A percentile compares a stretch with the other conserved stretches of the same genome.
These are phyloP conservation scores for Lepidurus arcticus DNA, from an alignment of 1,140 invertebrate genomes.

Conservation along the genomic window DNA sequence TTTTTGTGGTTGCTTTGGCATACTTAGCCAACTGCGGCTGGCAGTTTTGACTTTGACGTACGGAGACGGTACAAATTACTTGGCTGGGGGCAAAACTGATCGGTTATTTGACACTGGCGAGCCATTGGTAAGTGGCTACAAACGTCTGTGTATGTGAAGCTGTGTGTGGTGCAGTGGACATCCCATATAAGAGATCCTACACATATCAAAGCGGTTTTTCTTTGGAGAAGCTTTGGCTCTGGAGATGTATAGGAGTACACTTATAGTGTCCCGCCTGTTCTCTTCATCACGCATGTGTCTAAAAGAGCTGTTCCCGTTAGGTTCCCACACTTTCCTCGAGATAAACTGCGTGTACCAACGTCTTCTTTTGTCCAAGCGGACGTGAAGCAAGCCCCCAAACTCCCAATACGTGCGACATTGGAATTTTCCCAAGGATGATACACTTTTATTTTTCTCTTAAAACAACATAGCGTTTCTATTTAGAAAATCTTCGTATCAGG, in stretches of 20 bases:
- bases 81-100: background rate
- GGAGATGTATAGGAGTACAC: background rate
- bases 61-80: too few relatives aligned
- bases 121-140: background rate
- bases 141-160: background rate
- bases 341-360: background rate
- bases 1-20: too few relatives aligned
- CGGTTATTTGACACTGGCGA: background rate
- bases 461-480: too few relatives aligned
- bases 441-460: too few relatives aligned
- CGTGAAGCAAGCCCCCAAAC: background rate
- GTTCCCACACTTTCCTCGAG: background rate
- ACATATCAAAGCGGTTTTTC: background rate
- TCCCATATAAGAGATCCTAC: background rate
- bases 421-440: too few relatives aligned
- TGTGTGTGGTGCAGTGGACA: slow-evolving; percentile 2
- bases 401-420: background rate
- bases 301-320: slow-evolving; percentile 4
- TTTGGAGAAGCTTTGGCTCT: background rate
- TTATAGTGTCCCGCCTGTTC: background rate
- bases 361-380: background rate
- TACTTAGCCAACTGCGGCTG: too few relatives aligned
- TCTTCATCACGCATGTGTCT: slow-evolving; percentile 14
- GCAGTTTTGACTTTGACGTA: too few relatives aligned
- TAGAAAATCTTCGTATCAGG: too few relatives aligned